Base-by-base conservation (phyloP, 2,113 vertebrate genomes). In the Pachycephala philippinensis region DNA sequence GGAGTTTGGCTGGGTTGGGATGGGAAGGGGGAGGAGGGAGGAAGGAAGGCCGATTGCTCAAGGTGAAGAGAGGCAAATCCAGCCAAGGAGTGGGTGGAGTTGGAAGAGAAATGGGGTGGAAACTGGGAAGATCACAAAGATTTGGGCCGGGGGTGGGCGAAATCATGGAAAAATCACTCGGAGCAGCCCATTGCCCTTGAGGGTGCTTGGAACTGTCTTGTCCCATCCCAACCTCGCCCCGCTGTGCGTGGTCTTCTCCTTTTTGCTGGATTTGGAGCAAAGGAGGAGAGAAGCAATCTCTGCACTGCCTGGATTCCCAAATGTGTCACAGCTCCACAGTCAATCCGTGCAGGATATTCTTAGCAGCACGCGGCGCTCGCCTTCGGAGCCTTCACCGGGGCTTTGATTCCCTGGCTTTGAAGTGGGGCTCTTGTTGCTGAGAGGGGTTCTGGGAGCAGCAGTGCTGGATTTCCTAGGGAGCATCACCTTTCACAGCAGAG, bases 201-300 rank as follows among this genome's bases (percentile, higher is more conserved):
- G 57, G 47, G 8, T 65, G 24, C 33, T 59, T 27, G 22, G 26
- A 52, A 14, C 6, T 44, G 11, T 9, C 37, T 18, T 5, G 1
- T 9, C 39, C 64, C 37, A 7, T 28, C 42, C 52, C 1, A 13
- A 2, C 30, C 47, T 78, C 0, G 0, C 39, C 61, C 28, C 7
- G 10, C 35, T 54, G 9, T 1, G 0, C 2, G 0, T 45, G 63
- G 4, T 63, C 44, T 26, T 42, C 30, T 56, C 14, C 4, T 15
- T 39, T 39, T n/a, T 28, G 8, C 39, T 78, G 72, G 44, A 30
- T 92, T 87, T 72, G 40, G 57, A 87, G 37, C 70, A 31, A 14
- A 35, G 13, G 26, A 49, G 15, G 18, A 44, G 42, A 57, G 35
- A 9, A 64, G n/a, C 33, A 3, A 2, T 42, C 15, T 19, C 15